Base-by-base conservation (phyloP, 2,113 vertebrate genomes). In the Xyliphius kryptos region DNA sequence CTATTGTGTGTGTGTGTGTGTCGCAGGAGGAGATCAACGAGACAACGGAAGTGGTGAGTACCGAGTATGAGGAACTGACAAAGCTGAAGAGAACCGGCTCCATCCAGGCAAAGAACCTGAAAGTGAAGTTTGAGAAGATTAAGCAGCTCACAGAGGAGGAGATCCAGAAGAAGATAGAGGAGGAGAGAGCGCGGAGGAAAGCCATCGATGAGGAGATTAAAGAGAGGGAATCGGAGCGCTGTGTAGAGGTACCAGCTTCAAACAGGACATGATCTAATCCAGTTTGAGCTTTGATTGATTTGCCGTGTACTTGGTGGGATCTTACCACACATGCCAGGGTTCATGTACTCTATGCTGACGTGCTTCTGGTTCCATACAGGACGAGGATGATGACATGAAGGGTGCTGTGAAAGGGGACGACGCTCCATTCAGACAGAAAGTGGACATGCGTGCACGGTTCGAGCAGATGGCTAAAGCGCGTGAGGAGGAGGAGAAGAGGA, bases 71-170 rank as follows among this genome's bases (percentile, higher is more conserved):
- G 84, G 96, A 99, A 82, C 70, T 99, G 78, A 92, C 89, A 13
- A 95, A 91, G 63, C 82, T 99, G 71, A 98, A 92, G 85, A 89
- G 92, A 78, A 97, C 92, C 0, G 94, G 96, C 17, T 92, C 95
- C 72, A 95, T 98, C 81, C 92, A 98, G 76, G 94, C 95, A 73
- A 99, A 97, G 80, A 92, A 89, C 70, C 84, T 99, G 67, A 99
- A 97, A 80, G 94, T 92, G 74, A 99, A 97, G 77, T 99, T 99
- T 84, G 96, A 99, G 81, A 97, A 93, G 86, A 99, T 99, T 76
- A 95, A 93, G 66, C 88, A 99, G 66, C 32, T 97, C 56, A 96
- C 91, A 19, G 94, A 98, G 66, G 92, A 93, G 81, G 93, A 99
- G 76, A 93, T 97, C 76, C 91, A 94, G 85, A 97, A 83, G 71